Base-by-base conservation (phyloP, 2,888 invertebrate species). In the Cantharis nigra region DNA sequence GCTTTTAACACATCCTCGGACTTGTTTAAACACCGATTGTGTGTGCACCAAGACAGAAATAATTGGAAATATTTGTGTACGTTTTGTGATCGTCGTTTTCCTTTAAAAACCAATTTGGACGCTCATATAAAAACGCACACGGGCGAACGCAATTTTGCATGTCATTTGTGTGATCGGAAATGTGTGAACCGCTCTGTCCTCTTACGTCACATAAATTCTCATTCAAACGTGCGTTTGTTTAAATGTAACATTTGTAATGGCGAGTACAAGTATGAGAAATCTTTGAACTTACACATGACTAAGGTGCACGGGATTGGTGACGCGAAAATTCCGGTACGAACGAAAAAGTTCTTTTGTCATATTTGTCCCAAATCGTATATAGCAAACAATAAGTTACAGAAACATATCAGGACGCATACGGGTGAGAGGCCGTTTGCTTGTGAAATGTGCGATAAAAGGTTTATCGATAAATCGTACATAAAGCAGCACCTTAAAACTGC, bases 391-490 rank as follows among this genome's bases (percentile, higher is more conserved):
- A 86, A 86, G 49, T 78, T 87, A 63, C 84, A 87, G 71, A 87
- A 85, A 77, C 87, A 87, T 77, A 82, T 86, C 20, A 75, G 86
- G 26, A 85, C 84, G 3, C 87, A 86, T 76, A 85, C 85, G 1
- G 86, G 86, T 0, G 86, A 86, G 26, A 77, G 83, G 67, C 86
- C 86, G 1, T 87, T 86, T 74, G 80, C 81, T n/a, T 87, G 87
- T 78, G 80, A 84, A 9, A 78, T 83, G 74, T 87, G 87, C 78
- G 82, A 84, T 11, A 87, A 86, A 71, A 79, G 83, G 70, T 87
- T 87, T 75, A 91, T 84, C 13, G 91, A 91, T 81, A 90, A 91
- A 80, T 90, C 89, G 0, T 91, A 91, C 78, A 89, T 91, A 18
- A 89, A 90, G 18, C 85, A 88, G 89, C 80, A 91, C 90, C 79